Percentiles rank a stretch among this genome's conserved stretches.
Conservation (phyloP, 2,113 vertebrate genomes). For the Ailuropoda melanoleuca region DNA sequence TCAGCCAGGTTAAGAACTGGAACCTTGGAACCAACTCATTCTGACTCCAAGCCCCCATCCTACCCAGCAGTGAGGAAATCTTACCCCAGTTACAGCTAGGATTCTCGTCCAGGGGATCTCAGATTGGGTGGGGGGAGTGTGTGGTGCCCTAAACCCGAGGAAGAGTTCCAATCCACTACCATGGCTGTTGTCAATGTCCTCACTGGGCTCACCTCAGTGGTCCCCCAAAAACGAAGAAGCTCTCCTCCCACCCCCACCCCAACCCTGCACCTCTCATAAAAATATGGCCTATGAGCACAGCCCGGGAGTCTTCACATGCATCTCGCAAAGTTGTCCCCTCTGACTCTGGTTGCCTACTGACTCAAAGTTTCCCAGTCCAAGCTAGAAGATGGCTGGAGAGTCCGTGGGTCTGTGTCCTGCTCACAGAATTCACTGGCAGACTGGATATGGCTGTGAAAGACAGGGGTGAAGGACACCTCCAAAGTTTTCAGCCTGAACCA, state of each 20-base stretch:
- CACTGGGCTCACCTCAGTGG: not conserved
- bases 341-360: not conserved
- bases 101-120: not conserved
- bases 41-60: not conserved
- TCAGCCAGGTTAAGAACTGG: not conserved
- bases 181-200: rapidly evolving
- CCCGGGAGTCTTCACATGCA: not conserved
- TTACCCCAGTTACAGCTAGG: not conserved
- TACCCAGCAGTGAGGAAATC: not conserved
- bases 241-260: not conserved
- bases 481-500: not conserved
- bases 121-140: not conserved
- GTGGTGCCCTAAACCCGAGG: not conserved
- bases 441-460: not conserved
- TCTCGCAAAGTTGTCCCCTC: not conserved
- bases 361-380: not conserved
- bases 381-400: not conserved
- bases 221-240: not conserved
- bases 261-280: too few species aligned
- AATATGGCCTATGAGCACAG: not conserved
- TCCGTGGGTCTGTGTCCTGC: not conserved
- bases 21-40: not conserved
- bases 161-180: not conserved
- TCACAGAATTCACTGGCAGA: not conserved
- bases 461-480: not conserved